Percentiles rank a stretch among this genome's conserved stretches.
phyloP scores from a whole-genome alignment of 1,140 invertebrate genomes.

The Papilio aristodemus region DNA sequence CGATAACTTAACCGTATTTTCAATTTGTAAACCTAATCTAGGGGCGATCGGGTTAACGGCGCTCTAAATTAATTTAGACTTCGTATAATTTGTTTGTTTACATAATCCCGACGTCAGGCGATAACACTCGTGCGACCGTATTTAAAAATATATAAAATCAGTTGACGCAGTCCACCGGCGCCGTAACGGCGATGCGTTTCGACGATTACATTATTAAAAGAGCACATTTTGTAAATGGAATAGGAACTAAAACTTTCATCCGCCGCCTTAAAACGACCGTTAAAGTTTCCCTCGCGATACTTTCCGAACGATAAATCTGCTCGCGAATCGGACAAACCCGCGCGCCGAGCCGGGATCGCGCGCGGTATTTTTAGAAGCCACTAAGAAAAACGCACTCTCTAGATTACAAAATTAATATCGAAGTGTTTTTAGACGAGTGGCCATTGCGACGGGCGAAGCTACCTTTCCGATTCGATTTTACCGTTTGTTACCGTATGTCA shows the following conservation, averaged over 20 bases:
- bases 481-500: slow-evolving; percentile 28
- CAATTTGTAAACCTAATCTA: slow-evolving; percentile 63
- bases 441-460: slow-evolving; percentile 37
- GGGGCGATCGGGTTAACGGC: slow-evolving; percentile 55
- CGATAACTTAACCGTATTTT: slow-evolving; percentile 54
- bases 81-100: slow-evolving; percentile 31
- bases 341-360: slow-evolving; percentile 57
- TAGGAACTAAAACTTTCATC: slow-evolving; percentile 69
- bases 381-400: slow-evolving; percentile 57
- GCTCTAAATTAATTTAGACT: slow-evolving; percentile 54
- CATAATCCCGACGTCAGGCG: background rate
- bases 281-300: slow-evolving; percentile 52
- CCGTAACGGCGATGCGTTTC: slow-evolving; percentile 5
- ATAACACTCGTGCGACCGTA: background rate
- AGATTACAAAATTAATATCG: slow-evolving; percentile 54
- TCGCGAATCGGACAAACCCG: slow-evolving; percentile 63
- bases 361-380: slow-evolving; percentile 61
- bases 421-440: slow-evolving; percentile 43
- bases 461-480: slow-evolving; percentile 50
- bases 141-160: slow-evolving; percentile 40
- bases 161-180: slow-evolving; percentile 30
- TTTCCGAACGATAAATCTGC: slow-evolving; percentile 62
- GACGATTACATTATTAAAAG: slow-evolving; percentile 52
- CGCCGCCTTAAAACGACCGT: slow-evolving; percentile 61
- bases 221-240: slow-evolving; percentile 69